A percentile compares a stretch with the other conserved stretches of the same genome.
These are phyloP conservation scores for Plecotus auritus DNA, from an alignment of 2,113 vertebrate species.

Conservation along the genomic window DNA sequence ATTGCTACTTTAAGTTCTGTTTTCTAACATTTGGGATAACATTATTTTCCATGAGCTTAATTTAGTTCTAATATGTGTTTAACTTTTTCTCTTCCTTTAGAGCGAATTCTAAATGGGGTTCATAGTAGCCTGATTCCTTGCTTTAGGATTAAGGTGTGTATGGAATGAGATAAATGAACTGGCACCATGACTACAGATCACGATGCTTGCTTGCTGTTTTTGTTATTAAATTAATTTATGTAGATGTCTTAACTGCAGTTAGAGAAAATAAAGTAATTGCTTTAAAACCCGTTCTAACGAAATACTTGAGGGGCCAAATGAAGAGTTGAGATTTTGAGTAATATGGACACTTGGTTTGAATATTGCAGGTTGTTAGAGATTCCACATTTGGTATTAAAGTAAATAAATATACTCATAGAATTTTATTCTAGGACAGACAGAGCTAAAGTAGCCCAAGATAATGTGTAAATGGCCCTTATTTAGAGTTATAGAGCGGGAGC, in stretches of 20 bases:
- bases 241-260: background rate
- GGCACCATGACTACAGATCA: background rate
- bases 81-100: constrained; percentile 21
- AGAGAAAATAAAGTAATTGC: background rate
- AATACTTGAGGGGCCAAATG: background rate
- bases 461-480: constrained; percentile 8
- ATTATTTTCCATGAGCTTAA: background rate
- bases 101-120: constrained; percentile 24
- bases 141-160: constrained; percentile 6
- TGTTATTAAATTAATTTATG: constrained; percentile 16
- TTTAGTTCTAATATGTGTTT: constrained; percentile 40
- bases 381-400: background rate
- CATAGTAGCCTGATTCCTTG: background rate
- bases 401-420: constrained; percentile 11
- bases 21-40: background rate
- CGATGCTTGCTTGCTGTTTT: background rate
- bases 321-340: background rate
- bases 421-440: constrained; percentile 48
- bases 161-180: background rate
- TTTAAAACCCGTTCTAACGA: background rate
- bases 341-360: background rate
- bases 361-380: background rate
- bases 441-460: background rate
- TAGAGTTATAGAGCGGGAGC: background rate
- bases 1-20: background rate